phyloP scores from a whole-genome alignment of 2,113 vertebrate genomes.

The Dromas ardeola region DNA sequence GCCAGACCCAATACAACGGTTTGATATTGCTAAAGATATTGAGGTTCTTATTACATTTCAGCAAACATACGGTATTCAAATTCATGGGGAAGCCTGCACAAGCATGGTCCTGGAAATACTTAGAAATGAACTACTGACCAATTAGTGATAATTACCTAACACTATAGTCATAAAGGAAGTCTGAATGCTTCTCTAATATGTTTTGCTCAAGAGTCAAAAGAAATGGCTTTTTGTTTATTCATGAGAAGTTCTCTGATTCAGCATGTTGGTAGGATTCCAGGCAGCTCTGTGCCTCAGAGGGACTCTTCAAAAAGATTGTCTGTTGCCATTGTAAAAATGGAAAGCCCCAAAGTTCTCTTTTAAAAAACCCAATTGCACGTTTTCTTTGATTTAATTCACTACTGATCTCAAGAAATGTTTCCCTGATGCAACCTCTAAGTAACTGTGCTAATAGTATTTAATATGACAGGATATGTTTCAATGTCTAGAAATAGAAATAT shows the following conservation, averaged over 20 bases:
- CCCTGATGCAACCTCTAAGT: neutral
- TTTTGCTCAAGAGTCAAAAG: neutral
- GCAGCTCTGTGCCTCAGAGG: neutral
- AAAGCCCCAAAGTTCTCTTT: neutral
- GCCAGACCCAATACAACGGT: neutral
- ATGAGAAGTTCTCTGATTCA: neutral
- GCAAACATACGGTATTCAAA: neutral
- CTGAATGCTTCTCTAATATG: neutral
- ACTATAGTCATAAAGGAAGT: neutral
- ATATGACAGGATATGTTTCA: neutral
- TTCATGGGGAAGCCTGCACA: neutral
- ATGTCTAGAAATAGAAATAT: neutral
- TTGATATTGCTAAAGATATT: neutral
- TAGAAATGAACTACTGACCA: neutral
- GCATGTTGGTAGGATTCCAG: neutral
- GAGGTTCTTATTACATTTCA: neutral
- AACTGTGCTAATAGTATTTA: neutral
- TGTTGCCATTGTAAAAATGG: neutral
- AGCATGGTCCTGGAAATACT: neutral
- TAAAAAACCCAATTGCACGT: neutral
- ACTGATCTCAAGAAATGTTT: neutral
- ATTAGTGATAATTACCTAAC: neutral
- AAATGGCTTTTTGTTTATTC: neutral
- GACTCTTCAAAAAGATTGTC: neutral
- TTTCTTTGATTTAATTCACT: neutral